phyloP scores from a whole-genome alignment of 2,113 vertebrate species.

The Psephotus haematonotus region DNA sequence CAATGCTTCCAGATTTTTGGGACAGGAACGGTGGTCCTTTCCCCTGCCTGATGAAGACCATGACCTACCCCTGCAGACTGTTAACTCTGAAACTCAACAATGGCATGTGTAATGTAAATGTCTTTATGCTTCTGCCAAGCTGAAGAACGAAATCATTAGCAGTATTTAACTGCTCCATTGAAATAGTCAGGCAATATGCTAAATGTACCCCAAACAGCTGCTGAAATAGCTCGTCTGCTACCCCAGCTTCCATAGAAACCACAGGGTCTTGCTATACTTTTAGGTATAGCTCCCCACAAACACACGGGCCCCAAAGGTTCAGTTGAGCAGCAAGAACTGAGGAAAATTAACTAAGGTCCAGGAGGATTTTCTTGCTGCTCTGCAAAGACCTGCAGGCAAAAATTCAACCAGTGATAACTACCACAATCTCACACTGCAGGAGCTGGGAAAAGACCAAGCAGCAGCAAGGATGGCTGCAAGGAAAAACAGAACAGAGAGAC shows the following conservation, averaged over 20 bases:
- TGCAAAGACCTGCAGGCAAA: not conserved
- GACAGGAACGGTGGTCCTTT: not conserved
- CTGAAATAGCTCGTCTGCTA: not conserved
- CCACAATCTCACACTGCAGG: not conserved
- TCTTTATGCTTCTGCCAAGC: not conserved
- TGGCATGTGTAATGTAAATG: fast-evolving
- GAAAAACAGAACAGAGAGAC: not conserved
- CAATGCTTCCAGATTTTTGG: not conserved
- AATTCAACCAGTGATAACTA: not conserved
- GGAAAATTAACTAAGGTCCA: not conserved
- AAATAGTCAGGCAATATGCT: not conserved
- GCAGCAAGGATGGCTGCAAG: not conserved
- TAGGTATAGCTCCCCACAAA: not conserved
- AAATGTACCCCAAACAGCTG: not conserved
- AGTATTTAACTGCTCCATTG: not conserved
- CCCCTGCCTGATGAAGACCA: not conserved
- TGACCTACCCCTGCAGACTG: not conserved
- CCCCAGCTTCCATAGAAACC: not conserved
- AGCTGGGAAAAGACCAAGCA: not conserved
- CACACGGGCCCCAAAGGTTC: not conserved
- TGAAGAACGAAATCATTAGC: not conserved
- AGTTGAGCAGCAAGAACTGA: not conserved
- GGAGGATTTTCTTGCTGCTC: not conserved
- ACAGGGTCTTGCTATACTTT: not conserved
- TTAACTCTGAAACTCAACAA: not conserved